Percentiles rank a stretch among this genome's conserved stretches.
phyloP scores from a whole-genome alignment of 2,113 vertebrate species.

The Grammomys dolichurus region DNA sequence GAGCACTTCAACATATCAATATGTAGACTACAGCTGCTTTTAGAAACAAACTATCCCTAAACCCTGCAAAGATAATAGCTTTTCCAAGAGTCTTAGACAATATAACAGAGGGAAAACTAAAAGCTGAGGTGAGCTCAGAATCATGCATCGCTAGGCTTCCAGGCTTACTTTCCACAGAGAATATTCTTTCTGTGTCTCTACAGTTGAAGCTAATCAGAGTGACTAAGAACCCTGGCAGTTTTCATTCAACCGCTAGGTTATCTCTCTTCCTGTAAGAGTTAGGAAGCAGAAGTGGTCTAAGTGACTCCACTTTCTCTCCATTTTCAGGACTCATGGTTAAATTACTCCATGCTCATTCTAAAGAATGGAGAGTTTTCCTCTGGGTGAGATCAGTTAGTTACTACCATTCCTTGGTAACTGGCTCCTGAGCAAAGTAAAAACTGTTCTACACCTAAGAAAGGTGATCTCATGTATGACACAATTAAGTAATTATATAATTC shows the following conservation, averaged over 20 bases:
- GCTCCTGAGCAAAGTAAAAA: slow-evolving; percentile 18
- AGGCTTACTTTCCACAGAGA: neutral
- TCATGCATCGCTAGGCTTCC: neutral
- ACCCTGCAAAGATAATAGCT: neutral
- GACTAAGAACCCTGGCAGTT: neutral
- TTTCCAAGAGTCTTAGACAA: slow-evolving; percentile 43
- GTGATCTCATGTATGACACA: neutral
- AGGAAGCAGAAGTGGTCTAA: slow-evolving; percentile 26
- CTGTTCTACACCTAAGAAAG: neutral
- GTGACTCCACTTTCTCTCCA: slow-evolving; percentile 13
- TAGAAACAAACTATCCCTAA: neutral
- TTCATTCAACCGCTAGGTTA: neutral
- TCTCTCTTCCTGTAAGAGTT: neutral
- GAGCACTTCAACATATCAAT: neutral
- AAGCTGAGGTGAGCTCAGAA: neutral
- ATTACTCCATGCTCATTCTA: slow-evolving; percentile 14
- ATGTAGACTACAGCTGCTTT: neutral
- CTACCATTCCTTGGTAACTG: neutral
- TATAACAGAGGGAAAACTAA: neutral
- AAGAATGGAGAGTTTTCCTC: slow-evolving; percentile 25
- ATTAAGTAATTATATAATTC: neutral
- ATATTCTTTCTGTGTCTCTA: neutral
- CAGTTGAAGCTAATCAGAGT: neutral
- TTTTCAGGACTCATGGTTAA: slow-evolving; percentile 54
- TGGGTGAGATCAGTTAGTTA: slow-evolving; percentile 3